Conservation (phyloP, 2,888 invertebrate species). For the Caenorhabditis imperialis region DNA sequence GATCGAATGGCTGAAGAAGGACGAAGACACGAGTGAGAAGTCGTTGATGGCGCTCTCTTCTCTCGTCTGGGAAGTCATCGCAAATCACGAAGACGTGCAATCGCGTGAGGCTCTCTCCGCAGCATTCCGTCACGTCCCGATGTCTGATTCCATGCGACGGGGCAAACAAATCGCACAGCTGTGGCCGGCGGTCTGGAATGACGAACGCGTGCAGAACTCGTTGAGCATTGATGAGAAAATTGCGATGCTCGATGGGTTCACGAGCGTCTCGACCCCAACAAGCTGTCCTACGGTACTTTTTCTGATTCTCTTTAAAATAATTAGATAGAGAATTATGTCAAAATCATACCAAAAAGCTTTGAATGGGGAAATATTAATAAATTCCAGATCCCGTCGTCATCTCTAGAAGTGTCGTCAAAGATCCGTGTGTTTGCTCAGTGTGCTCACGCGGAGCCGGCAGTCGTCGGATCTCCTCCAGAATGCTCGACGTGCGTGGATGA, state of each 20-base stretch:
- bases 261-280: slow-evolving; percentile 39
- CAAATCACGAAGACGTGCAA: slow-evolving; percentile 67
- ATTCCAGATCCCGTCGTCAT: slow-evolving; percentile 50
- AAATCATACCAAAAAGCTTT: neutral
- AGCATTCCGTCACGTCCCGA: slow-evolving; percentile 60
- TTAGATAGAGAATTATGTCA: too few relatives aligned
- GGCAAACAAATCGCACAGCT: slow-evolving; percentile 59
- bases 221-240: slow-evolving; percentile 59
- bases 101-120: slow-evolving; percentile 51
- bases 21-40: slow-evolving; percentile 17
- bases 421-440: slow-evolving; percentile 61
- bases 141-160: slow-evolving; percentile 57
- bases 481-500: slow-evolving; percentile 59
- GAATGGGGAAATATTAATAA: neutral
- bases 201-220: slow-evolving; percentile 44
- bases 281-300: slow-evolving; percentile 42
- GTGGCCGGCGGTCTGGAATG: slow-evolving; percentile 64
- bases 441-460: slow-evolving; percentile 60
- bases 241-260: slow-evolving; percentile 58
- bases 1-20: slow-evolving; percentile 42
- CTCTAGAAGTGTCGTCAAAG: slow-evolving; percentile 47
- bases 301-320: too few relatives aligned
- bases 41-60: slow-evolving; percentile 56
- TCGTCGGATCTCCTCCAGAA: slow-evolving; percentile 50
- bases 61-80: slow-evolving; percentile 64